Conservation (phyloP, 2,888 invertebrate species). For the Drosophila aldrichi region DNA sequence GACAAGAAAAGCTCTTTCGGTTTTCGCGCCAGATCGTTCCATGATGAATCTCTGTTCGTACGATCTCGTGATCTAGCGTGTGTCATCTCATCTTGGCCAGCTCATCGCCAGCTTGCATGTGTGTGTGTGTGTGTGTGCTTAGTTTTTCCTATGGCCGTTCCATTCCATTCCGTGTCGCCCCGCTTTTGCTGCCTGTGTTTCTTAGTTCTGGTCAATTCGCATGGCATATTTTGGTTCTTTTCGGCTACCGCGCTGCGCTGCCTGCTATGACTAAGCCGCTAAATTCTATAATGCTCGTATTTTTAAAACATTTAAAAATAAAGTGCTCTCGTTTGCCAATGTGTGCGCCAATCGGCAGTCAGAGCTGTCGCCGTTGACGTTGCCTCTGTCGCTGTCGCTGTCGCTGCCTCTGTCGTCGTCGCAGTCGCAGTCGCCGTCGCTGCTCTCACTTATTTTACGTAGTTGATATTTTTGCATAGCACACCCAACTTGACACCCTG, state of each 20-base stretch:
- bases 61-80: constrained; percentile 44
- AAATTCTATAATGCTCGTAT: constrained; percentile 77
- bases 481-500: neutral
- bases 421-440: constrained; percentile 9
- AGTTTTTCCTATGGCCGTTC: constrained; percentile 30
- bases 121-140: constrained; percentile 19
- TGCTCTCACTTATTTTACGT: constrained; percentile 39
- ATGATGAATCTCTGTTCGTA: constrained; percentile 18
- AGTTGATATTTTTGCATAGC: constrained; percentile 43
- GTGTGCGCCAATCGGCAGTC: constrained; percentile 80
- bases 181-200: constrained; percentile 8
- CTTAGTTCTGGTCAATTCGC: constrained; percentile 59
- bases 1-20: constrained; percentile 1
- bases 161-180: constrained; percentile 12
- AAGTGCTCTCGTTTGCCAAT: constrained; percentile 81
- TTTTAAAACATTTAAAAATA: constrained; percentile 80
- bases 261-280: constrained; percentile 67
- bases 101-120: constrained; percentile 43
- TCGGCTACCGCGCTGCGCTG: constrained; percentile 31
- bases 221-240: constrained; percentile 25
- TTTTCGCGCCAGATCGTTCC: constrained; percentile 2
- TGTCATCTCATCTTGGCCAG: constrained; percentile 62
- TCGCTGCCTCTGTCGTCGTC: constrained; percentile 19
- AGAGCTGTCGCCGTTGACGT: constrained; percentile 45
- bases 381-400: constrained; percentile 3